Evolutionary conservation across 35 echinoderm and acorn worm species (phyloP), one percentile per base, ranked within the genome.

Genomic region (Patiria miniata): DNA sequence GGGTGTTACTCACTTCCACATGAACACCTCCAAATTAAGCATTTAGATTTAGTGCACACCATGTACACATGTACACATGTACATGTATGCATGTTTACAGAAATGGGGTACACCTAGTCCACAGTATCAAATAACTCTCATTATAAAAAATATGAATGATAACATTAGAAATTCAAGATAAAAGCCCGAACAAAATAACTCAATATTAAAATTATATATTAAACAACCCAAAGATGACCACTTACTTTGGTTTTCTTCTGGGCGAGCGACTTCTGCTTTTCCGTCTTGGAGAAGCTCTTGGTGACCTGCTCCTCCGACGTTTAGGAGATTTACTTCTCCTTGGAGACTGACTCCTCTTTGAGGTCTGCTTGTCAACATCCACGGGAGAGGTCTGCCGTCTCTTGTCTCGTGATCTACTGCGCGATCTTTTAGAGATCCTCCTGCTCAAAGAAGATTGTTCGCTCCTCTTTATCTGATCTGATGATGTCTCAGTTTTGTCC

Each of bases 251-350:
- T 21, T 80, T 78, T 81, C 40, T 84, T 29, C 16, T 76, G 42
- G 80, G 73, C n/a, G 60, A 85, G 1, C 60, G 37, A 81, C 87
- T 89, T 36, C 87, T 19, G 16, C 58, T 89, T 51, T 57, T 89
- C 39, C 34, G 47, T 39, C 56, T 6, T 15, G 32, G 73, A 34
- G 68, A 68, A 18, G 9, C 18, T 77, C 38, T 52, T 18, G 61
- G 83, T 77, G 85, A 93, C 60, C 51, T 61, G 30, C 78, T 37
- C 38, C 69, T 86, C 28, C 53, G 54, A 3, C 51, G 68, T 28
- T 55, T 81, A 7, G 91, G 91, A 21, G 91, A 86, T 50, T 84
- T 83, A 39, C 85, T 88, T 57, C 80, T 58, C 42, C 42, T 47
- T 12, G 42, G 42, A 47, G 42, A 47, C 42, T 47, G 42, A 23